Evolutionary conservation across 2,113 vertebrate species (phyloP), one percentile per base, ranked within the genome.

Genomic region (Furnarius figulus): DNA sequence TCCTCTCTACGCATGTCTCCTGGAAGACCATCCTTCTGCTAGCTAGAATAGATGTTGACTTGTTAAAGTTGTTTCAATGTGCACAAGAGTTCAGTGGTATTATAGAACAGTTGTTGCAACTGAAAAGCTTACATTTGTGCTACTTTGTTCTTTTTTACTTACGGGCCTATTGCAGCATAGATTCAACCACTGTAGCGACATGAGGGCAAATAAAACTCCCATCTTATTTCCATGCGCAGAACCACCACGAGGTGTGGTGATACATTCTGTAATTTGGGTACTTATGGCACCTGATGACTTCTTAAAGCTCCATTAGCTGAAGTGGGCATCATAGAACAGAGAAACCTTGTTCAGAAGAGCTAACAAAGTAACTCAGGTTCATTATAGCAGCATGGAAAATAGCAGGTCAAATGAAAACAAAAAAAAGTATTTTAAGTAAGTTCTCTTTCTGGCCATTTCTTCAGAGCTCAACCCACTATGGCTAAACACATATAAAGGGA

Each of bases 1-100:
- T 77, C 47, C n/a, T 86, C 56, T 89, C 87, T 95, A 67, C 1
- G 9, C 33, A 50, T 8, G 9, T 12, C 49, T 89, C 31, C 79
- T 71, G 85, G 67, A 75, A 88, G 40, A 86, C 28, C 87, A 84
- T 89, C 66, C 72, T 82, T 97, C 53, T 94, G 75, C 71, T 81
- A 95, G 65, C 87, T 89, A 87, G 62, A 95, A 93, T 10, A 80
- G 61, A 90, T 79, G 93, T 95, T 89, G 77, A 90, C 96, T 74
- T 58, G n/a, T 81, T 91, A 55, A 97, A 95, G 92, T 87, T 78
- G 44, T 87, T 93, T 87, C 89, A 89, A 42, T 62, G 66, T n/a
- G 28, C 93, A 86, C 23, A 50, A 80, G 7, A 59, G 19, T 39
- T 44, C 31, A 10, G 16, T 33, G 33, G 35, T 46, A 59, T 22